Evolutionary conservation across 2,797 vertebrate genomes (phyloP), one percentile per base, ranked within the genome.

Genomic region (Poeciliopsis presidionis): DNA sequence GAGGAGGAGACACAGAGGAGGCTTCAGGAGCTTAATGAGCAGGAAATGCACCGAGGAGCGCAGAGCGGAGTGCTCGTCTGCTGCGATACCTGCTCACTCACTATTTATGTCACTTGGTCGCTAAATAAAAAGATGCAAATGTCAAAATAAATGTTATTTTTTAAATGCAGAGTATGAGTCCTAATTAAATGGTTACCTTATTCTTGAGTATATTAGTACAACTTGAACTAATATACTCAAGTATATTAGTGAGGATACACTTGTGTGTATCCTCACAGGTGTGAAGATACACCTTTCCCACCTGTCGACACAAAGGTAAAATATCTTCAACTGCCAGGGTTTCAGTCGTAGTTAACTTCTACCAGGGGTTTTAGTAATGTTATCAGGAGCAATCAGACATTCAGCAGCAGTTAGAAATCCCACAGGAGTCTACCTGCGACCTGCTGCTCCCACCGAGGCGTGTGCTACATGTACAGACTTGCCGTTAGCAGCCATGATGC

Each of bases 11-110:
- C 73, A 0, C 77, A 28, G 25, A 84, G 78, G 74, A 74, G 28
- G 47, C 33, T 14, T 49, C 57, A 75, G 13, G 63, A 46, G 7
- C 74, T 76, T 7, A 79, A 73, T 5, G 83, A 81, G 36, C 87
- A 87, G 11, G 70, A 72, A 63, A 41, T 1, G 30, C 45, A 30
- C 63, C 41, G 1, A 43, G 11, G 20, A 28, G 59, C 18, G 45
- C 45, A 74, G 9, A 75, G 67, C 55, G 91, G 85, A 45, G 85
- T 91, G 22, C 80, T 95, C 0, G 92, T 96, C 16, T 95, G 95
- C 91, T 96, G 95, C 59, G 92, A 95, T 71, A 95, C 95, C 0
- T 94, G 93, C 59, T 93, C 92, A n/a, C 91, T 93, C 76, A 88
- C 89, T 73, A 76, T 94, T 8, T 79, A 22, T 0, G 82, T 94